These are phyloP conservation scores for Cebus imitator DNA, from an alignment of 2,113 vertebrate genomes.

Conservation along the genomic window DNA sequence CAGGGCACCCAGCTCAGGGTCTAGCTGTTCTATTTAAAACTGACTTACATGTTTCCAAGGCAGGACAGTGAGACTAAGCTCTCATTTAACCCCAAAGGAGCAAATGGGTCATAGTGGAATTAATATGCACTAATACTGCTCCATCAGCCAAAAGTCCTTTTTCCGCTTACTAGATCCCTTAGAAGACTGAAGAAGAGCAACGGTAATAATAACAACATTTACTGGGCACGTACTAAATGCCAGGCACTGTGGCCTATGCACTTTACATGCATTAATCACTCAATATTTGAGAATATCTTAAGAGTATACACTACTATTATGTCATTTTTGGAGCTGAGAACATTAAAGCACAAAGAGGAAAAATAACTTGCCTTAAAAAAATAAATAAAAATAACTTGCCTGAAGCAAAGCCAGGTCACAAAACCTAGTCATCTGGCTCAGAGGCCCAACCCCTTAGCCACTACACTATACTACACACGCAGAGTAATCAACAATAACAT, in stretches of 20 bases:
- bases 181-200: neutral
- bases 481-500: neutral
- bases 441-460: neutral
- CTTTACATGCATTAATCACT: neutral
- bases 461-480: neutral
- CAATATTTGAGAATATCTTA: neutral
- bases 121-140: neutral
- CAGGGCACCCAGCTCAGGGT: neutral
- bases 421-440: neutral
- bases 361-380: conserved; percentile 14
- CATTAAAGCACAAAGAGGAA: conserved; percentile 15
- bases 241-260: neutral
- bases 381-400: neutral
- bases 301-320: neutral
- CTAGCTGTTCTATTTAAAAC: conserved; percentile 63
- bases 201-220: neutral
- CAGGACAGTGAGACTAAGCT: neutral
- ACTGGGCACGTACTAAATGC: neutral
- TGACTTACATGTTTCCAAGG: conserved; percentile 31
- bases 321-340: conserved; percentile 28
- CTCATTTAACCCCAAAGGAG: neutral
- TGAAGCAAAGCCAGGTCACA: conserved; percentile 32
- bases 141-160: neutral
- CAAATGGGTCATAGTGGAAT: neutral
- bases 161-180: neutral